phyloP scores from a whole-genome alignment of 2,888 invertebrate genomes.

The Gnatocerus cornutus region DNA sequence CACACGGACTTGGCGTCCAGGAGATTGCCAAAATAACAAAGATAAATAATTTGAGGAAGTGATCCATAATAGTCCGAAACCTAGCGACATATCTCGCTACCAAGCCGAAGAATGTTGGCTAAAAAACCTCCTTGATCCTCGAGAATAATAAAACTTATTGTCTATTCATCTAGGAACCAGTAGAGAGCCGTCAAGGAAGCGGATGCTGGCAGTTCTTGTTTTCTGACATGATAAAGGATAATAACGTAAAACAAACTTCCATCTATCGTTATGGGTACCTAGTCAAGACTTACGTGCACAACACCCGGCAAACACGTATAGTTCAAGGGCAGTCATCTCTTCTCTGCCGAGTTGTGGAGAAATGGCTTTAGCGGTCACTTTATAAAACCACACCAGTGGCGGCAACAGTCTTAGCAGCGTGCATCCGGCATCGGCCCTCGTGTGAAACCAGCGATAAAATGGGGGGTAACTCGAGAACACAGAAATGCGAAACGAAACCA shows the following conservation, averaged over 20 bases:
- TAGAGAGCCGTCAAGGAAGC: slow-evolving; percentile 18
- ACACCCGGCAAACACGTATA: slow-evolving; percentile 49
- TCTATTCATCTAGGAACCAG: too few species aligned
- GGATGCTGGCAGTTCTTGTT: slow-evolving; percentile 12
- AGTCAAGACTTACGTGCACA: slow-evolving; percentile 48
- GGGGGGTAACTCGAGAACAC: neutral
- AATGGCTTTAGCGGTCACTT: slow-evolving; percentile 45
- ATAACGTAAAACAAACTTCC: slow-evolving; percentile 46
- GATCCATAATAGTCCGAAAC: too few species aligned
- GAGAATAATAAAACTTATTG: too few species aligned
- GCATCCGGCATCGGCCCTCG: slow-evolving; percentile 38
- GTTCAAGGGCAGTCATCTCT: slow-evolving; percentile 52
- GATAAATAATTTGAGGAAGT: too few species aligned
- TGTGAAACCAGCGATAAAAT: slow-evolving; percentile 25
- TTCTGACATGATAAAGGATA: slow-evolving; percentile 38
- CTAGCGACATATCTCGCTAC: too few species aligned
- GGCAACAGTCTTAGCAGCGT: slow-evolving; percentile 20
- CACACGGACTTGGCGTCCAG: too few species aligned
- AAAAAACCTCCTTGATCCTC: too few species aligned
- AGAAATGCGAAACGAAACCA: neutral
- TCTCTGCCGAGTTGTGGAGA: slow-evolving; percentile 43
- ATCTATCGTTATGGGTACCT: slow-evolving; percentile 43
- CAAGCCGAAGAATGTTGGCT: too few species aligned
- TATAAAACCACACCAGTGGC: slow-evolving; percentile 28
- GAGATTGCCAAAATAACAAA: too few species aligned